A percentile compares a stretch with the other conserved stretches of the same genome.
Conservation (phyloP, 2,888 invertebrate species). For the Spisula subtruncata region DNA sequence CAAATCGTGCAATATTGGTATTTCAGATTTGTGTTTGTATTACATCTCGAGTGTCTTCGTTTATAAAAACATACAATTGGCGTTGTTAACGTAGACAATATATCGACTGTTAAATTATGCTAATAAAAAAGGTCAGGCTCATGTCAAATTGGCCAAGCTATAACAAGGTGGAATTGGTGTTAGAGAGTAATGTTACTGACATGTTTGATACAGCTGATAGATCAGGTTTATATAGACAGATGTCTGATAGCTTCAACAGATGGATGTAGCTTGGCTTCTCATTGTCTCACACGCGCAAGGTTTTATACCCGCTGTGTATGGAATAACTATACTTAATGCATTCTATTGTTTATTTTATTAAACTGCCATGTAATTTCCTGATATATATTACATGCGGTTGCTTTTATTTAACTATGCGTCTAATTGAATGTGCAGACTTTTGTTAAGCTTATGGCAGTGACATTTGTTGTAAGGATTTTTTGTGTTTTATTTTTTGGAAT, state of each 20-base stretch:
- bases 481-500: too few species aligned
- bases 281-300: not conserved
- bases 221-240: not conserved
- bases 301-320: not conserved
- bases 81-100: too few species aligned
- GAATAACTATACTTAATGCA: not conserved
- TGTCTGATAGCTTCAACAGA: conserved; percentile 18
- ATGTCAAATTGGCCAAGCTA: too few species aligned
- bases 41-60: too few species aligned
- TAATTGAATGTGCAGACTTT: not conserved
- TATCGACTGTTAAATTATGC: too few species aligned
- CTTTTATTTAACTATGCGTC: not conserved
- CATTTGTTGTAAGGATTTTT: too few species aligned
- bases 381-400: not conserved
- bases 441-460: too few species aligned
- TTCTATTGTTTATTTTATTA: not conserved
- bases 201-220: not conserved
- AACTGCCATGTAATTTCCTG: not conserved
- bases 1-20: too few species aligned
- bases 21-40: too few species aligned
- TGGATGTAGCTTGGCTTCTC: not conserved
- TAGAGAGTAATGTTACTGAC: not conserved
- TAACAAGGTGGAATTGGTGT: conserved; percentile 2
- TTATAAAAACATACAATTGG: too few species aligned
- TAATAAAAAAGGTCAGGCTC: too few species aligned